These are phyloP conservation scores for Celastrina argiolus DNA, from an alignment of 2,888 invertebrate species.

Conservation along the genomic window DNA sequence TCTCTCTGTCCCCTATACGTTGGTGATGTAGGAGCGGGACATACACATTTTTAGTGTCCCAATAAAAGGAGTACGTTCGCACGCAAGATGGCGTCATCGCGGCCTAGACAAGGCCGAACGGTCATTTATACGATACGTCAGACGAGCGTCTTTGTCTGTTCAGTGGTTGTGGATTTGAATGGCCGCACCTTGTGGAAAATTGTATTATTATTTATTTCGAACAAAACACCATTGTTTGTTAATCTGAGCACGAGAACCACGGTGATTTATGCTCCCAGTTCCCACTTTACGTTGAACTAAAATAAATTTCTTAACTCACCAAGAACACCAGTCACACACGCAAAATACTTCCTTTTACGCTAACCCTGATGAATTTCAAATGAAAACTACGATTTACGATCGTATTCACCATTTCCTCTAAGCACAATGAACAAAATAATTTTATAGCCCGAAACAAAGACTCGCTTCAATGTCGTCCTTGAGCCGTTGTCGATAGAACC, in stretches of 20 bases:
- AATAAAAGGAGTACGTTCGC: conserved; percentile 67
- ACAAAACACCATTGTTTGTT: conserved; percentile 6
- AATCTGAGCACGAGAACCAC: not conserved
- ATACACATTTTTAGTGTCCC: conserved; percentile 54
- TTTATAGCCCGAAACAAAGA: conserved; percentile 25
- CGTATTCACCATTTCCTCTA: not conserved
- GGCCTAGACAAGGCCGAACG: conserved; percentile 78
- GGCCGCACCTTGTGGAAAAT: conserved; percentile 38
- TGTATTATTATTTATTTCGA: conserved; percentile 30
- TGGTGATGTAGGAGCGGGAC: conserved; percentile 48
- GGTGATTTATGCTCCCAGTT: not conserved
- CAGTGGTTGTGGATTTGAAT: conserved; percentile 45
- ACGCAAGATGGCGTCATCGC: conserved; percentile 73
- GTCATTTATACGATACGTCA: conserved; percentile 70
- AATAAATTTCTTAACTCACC: not conserved
- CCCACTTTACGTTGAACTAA: not conserved
- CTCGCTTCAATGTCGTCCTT: conserved; percentile 56
- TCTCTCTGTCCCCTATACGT: conserved; percentile 20
- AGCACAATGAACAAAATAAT: conserved; percentile 15
- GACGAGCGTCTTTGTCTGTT: conserved; percentile 61
- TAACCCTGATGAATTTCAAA: not conserved
- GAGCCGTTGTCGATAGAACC: conserved; percentile 61
- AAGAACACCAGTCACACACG: not conserved
- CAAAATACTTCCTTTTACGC: not conserved
- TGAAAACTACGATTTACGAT: not conserved